phyloP scores from a whole-genome alignment of 2,797 vertebrate genomes.

The Sebastes oblongus region DNA sequence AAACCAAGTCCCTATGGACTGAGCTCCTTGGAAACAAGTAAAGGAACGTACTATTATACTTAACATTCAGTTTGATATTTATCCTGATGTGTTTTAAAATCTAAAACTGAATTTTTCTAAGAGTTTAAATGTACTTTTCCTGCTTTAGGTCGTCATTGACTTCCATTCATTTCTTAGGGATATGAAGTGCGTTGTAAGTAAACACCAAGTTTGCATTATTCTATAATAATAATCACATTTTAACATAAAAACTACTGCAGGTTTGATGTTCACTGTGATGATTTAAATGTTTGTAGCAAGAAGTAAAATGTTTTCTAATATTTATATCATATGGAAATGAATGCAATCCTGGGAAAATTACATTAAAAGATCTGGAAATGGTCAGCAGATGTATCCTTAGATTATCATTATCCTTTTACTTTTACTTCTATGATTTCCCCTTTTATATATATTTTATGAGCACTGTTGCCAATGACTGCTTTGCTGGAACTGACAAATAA shows the following conservation, averaged over 20 bases:
- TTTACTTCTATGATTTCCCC: no score
- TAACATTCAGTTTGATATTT: background rate
- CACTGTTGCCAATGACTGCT: no score
- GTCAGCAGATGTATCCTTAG: background rate
- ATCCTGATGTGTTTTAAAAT: background rate
- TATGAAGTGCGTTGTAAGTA: background rate
- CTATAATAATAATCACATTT: no score
- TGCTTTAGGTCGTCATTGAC: background rate
- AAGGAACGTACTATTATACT: background rate
- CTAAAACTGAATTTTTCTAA: no score
- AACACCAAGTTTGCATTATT: background rate
- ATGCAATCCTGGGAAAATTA: background rate
- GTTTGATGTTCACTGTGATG: background rate
- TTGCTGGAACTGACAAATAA: background rate
- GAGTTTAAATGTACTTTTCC: background rate
- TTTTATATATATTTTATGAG: no score
- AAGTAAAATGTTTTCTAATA: rapidly evolving
- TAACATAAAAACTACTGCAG: background rate
- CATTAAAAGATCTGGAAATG: background rate
- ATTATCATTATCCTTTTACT: no score
- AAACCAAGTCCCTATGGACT: no score
- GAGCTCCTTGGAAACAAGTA: no score
- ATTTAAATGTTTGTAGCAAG: background rate
- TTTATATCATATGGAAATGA: background rate
- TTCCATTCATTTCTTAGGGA: background rate